Conservation (phyloP, 1,140 invertebrate species). For the Microplitis mediator region DNA sequence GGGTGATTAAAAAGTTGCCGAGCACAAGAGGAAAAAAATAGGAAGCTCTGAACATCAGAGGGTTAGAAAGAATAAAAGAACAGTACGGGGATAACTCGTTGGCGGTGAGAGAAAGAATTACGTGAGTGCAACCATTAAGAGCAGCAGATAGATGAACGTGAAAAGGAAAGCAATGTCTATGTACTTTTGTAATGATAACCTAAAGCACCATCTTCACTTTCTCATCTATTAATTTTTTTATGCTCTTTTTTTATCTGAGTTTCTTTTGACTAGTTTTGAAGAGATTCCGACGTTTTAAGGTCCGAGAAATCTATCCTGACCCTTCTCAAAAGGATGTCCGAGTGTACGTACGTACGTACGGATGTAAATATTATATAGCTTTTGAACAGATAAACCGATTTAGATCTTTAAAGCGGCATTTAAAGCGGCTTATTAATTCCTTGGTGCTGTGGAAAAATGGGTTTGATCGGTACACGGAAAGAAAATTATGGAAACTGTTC, state of each 20-base stretch:
- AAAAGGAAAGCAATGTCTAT: constrained; percentile 33
- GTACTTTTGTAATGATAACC: constrained; percentile 30
- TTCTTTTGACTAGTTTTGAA: too few species aligned
- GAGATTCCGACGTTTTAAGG: too few species aligned
- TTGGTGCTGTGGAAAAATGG: too few species aligned
- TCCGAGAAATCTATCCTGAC: too few species aligned
- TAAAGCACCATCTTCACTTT: constrained; percentile 32
- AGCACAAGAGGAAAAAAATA: constrained; percentile 30
- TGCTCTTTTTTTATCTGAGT: constrained; percentile 1
- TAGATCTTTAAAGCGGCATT: too few species aligned
- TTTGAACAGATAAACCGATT: too few species aligned
- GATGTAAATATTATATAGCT: too few species aligned
- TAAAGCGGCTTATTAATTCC: too few species aligned
- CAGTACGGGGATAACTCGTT: constrained; percentile 31
- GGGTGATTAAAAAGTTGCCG: constrained; percentile 49
- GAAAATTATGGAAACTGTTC: too few species aligned
- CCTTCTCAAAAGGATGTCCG: too few species aligned
- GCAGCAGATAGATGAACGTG: constrained; percentile 30
- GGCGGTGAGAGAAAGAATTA: constrained; percentile 21
- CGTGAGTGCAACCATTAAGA: constrained; percentile 39
- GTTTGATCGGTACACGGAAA: too few species aligned
- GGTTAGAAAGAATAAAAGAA: constrained; percentile 9
- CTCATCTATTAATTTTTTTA: not conserved
- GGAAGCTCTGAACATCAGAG: constrained; percentile 10
- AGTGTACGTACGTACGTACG: too few species aligned